phyloP scores from a whole-genome alignment of 1,140 invertebrate species.

The Phocides pigmalion region DNA sequence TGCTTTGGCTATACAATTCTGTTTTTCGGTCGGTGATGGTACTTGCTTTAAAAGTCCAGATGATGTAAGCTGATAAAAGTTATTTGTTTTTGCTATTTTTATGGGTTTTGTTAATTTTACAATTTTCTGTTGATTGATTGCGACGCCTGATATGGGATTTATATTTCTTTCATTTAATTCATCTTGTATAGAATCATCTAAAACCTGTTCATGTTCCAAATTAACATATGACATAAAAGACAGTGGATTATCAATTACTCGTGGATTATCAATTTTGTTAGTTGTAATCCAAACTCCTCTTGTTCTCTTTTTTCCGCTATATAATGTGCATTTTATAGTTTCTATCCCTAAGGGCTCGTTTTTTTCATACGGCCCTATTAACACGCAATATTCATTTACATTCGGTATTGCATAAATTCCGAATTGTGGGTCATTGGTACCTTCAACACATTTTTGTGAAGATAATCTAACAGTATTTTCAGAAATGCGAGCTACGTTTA shows the following conservation, averaged over 20 bases:
- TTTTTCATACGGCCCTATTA: constrained; percentile 73
- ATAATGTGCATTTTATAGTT: constrained; percentile 51
- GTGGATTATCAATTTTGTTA: constrained; percentile 66
- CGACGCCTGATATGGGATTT: not conserved
- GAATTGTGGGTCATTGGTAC: constrained; percentile 55
- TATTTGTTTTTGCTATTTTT: constrained; percentile 63
- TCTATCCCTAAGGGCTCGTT: constrained; percentile 69
- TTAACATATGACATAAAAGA: constrained; percentile 56
- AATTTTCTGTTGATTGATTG: constrained; percentile 14
- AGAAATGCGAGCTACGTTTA: constrained; percentile 58
- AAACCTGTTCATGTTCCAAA: constrained; percentile 37
- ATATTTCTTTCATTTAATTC: constrained; percentile 33
- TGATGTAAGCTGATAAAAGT: constrained; percentile 56
- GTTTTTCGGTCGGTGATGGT: constrained; percentile 1
- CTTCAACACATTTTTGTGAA: constrained; percentile 55
- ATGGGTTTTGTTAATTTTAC: constrained; percentile 58
- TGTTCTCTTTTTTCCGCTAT: constrained; percentile 42
- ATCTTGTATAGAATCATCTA: constrained; percentile 38
- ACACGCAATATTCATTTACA: constrained; percentile 57
- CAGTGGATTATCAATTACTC: constrained; percentile 71
- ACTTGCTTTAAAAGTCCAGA: constrained; percentile 48
- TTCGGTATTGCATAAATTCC: constrained; percentile 74
- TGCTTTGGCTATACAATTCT: not conserved
- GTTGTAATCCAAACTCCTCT: constrained; percentile 71
- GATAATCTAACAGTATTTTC: constrained; percentile 72